phyloP scores from a whole-genome alignment of 2,113 vertebrate species.

The Apus apus region DNA sequence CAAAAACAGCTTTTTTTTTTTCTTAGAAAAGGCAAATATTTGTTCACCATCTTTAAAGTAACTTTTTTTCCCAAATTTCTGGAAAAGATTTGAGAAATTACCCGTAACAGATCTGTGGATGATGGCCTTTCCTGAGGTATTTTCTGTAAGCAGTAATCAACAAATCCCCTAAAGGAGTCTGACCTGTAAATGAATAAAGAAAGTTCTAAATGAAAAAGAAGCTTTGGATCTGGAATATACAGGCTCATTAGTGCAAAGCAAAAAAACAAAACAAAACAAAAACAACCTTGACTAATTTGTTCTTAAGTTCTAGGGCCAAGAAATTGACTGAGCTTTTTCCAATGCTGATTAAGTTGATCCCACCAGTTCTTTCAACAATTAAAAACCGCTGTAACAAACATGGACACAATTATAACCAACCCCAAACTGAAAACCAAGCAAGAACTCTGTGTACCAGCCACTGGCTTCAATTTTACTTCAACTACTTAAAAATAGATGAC shows the following conservation, averaged over 20 bases:
- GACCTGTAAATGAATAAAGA: slow-evolving; percentile 79
- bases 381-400: background rate
- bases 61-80: background rate
- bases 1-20: background rate
- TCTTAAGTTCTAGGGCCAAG: background rate
- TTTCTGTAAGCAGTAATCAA: slow-evolving; percentile 99
- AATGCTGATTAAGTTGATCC: background rate
- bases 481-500: background rate
- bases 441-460: background rate
- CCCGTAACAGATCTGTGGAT: slow-evolving; percentile 91
- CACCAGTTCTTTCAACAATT: background rate
- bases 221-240: background rate
- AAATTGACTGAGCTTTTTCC: background rate
- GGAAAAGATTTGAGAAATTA: slow-evolving; percentile 74
- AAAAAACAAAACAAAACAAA: background rate
- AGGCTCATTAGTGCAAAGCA: background rate
- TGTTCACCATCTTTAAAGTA: background rate
- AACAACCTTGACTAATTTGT: background rate
- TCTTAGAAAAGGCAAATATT: background rate
- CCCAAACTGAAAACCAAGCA: background rate
- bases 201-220: background rate
- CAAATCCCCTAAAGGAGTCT: slow-evolving; percentile 94
- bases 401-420: background rate
- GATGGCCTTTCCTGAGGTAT: slow-evolving; percentile 98
- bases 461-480: background rate